Base-by-base conservation (phyloP, 1,140 invertebrate genomes). In the Pseudomyrmex flavicornis region DNA sequence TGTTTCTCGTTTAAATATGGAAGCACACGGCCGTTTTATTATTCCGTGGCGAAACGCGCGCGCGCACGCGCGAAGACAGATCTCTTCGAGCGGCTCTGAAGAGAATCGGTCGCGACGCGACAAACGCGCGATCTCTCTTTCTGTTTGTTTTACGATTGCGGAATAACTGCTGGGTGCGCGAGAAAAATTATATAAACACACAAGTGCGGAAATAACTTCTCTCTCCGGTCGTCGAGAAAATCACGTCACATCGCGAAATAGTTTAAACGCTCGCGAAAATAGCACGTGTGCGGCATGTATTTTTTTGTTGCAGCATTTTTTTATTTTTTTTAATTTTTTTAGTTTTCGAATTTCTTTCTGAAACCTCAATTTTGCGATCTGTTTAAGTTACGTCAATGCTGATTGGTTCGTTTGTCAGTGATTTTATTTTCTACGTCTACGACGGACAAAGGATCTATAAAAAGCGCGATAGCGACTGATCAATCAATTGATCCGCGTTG, bases 1-100 rank as follows among this genome's bases (percentile, higher is more conserved):
- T 46, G 20, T 52, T 62, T 12, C 62, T 50, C 68, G 82, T 66
- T 88, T 88, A 88, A 88, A 88, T 88, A 80, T 88, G 72, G 82
- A 88, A 26, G 59, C 17, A 65, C 44, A 54, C 15, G 50, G 20
- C 22, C 48, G 83, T 70, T 80, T 12, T 22, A 17, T 12, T 22
- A 17, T 54, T 65, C 26, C 26, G 56, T n/a, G 26, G 66, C 46
- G 52, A 56, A 79, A 76, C 48, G 8, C 72, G 22, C 35, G 9
- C 52, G 65, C 26, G 79, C 22, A 9, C 83, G 72, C 52, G 20
- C 74, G 10, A 72, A 66, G 73, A 26, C 56, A 50, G n/a, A 56
- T 15, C 15, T 15, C 15, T 26, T 17, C 26, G 35, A 12, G 48
- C n/a, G 3, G 48, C 74, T 54, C 15, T 13, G 61, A 54, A 15